Conservation (phyloP, 2,888 invertebrate species). For the Tribolium freemani region DNA sequence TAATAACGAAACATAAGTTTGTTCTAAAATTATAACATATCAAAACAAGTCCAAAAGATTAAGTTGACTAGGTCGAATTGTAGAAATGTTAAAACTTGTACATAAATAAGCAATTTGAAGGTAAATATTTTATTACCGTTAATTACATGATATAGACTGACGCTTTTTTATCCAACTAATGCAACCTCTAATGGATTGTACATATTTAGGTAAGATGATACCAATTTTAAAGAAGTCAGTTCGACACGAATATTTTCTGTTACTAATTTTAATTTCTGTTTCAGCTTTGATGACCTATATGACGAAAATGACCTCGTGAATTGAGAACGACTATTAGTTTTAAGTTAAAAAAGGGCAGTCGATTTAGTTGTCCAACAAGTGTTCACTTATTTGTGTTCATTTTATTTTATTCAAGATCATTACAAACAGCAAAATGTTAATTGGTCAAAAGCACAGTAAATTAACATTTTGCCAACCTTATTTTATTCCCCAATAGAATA, state of each 20-base stretch:
- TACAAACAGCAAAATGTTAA: slow-evolving; percentile 44
- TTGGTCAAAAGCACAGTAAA: slow-evolving; percentile 29
- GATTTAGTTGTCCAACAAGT: slow-evolving; percentile 49
- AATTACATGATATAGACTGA: slow-evolving; percentile 63
- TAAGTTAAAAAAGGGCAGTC: slow-evolving; percentile 49
- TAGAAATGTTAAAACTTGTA: slow-evolving; percentile 36
- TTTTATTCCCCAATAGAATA: slow-evolving; percentile 51
- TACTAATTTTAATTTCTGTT: slow-evolving; percentile 51
- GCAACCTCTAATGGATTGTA: slow-evolving; percentile 56
- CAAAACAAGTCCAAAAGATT: slow-evolving; percentile 43
- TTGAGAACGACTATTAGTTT: slow-evolving; percentile 51
- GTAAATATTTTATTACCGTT: slow-evolving; percentile 60
- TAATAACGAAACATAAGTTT: slow-evolving; percentile 34
- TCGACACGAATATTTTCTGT: neutral
- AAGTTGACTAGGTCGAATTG: slow-evolving; percentile 26
- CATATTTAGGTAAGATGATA: slow-evolving; percentile 51
- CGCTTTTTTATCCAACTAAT: slow-evolving; percentile 62
- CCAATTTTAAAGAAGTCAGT: neutral
- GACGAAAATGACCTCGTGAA: slow-evolving; percentile 56
- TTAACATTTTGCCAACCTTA: slow-evolving; percentile 14
- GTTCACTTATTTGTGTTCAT: slow-evolving; percentile 62
- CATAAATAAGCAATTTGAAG: slow-evolving; percentile 48
- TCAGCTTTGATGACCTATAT: slow-evolving; percentile 56
- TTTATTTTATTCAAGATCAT: slow-evolving; percentile 47
- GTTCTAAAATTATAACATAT: slow-evolving; percentile 51